These are phyloP conservation scores for Odontesthes bonariensis DNA, from an alignment of 2,113 vertebrate species.

Conservation along the genomic window DNA sequence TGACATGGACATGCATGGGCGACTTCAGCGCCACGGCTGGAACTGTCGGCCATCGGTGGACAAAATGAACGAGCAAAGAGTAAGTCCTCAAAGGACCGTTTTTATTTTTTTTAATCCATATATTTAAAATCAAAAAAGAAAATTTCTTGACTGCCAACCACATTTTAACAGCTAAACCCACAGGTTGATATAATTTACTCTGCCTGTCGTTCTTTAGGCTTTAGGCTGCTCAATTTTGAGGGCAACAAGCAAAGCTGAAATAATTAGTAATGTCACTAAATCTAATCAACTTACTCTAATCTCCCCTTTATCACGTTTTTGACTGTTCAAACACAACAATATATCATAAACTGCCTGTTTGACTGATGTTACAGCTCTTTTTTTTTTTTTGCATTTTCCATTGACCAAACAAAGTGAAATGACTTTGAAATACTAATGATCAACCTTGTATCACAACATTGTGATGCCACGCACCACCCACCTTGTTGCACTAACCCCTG, in stretches of 20 bases:
- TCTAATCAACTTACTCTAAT: too few species aligned
- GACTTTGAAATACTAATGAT: too few species aligned
- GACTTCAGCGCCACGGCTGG: background rate
- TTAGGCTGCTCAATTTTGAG: background rate
- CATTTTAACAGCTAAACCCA: background rate
- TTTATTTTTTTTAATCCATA: background rate
- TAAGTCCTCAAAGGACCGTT: background rate
- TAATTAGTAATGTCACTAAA: background rate
- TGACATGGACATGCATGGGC: slow-evolving; percentile 51
- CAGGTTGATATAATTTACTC: background rate
- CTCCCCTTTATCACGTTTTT: too few species aligned
- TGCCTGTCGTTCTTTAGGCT: background rate
- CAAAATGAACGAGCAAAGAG: background rate
- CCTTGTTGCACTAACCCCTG: too few species aligned
- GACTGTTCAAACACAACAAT: too few species aligned
- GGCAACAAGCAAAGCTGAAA: slow-evolving; percentile 6
- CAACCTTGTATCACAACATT: too few species aligned
- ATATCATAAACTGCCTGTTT: too few species aligned
- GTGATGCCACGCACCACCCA: too few species aligned
- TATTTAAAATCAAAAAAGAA: background rate
- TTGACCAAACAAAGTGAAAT: too few species aligned
- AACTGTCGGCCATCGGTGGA: slow-evolving; percentile 13
- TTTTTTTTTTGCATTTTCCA: too few species aligned
- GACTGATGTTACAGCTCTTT: too few species aligned
- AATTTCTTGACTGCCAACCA: background rate